A percentile compares a stretch with the other conserved stretches of the same genome.
Conservation (phyloP, 2,888 invertebrate species). For the Cryptosula pallasiana region DNA sequence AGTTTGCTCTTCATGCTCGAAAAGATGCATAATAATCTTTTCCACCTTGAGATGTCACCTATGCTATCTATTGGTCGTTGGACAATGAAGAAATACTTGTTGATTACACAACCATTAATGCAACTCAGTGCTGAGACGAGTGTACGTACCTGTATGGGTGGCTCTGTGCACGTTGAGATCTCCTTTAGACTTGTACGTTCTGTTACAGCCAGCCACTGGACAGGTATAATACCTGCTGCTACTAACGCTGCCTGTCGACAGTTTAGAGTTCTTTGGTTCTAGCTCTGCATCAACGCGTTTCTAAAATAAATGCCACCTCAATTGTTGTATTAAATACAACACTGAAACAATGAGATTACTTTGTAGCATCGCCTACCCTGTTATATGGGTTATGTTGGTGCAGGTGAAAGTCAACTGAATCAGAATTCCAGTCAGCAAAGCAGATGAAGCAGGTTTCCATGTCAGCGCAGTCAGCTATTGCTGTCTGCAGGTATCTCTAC, state of each 20-base stretch:
- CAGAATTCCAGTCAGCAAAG: background rate
- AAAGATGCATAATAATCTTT: too few species aligned
- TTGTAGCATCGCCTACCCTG: background rate
- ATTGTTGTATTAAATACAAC: too few species aligned
- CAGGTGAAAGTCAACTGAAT: background rate
- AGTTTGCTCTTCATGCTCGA: too few species aligned
- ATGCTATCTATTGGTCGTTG: too few species aligned
- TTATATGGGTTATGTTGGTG: background rate
- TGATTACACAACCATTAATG: too few species aligned
- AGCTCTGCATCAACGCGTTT: background rate
- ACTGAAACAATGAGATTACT: too few species aligned
- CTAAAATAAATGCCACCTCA: too few species aligned
- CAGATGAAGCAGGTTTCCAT: conserved; percentile 8
- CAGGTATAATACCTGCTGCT: background rate
- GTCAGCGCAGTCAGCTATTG: too few species aligned
- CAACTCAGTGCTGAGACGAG: too few species aligned
- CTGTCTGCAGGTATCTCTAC: too few species aligned
- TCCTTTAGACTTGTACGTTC: conserved; percentile 14
- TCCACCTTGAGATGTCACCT: too few species aligned
- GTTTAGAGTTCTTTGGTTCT: background rate
- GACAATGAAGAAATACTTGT: too few species aligned
- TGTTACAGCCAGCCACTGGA: background rate
- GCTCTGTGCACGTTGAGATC: background rate
- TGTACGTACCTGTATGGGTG: background rate
- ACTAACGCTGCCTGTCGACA: background rate